These are phyloP conservation scores for Phyllotreta cruciferae DNA, from an alignment of 2,888 invertebrate genomes.

Conservation along the genomic window DNA sequence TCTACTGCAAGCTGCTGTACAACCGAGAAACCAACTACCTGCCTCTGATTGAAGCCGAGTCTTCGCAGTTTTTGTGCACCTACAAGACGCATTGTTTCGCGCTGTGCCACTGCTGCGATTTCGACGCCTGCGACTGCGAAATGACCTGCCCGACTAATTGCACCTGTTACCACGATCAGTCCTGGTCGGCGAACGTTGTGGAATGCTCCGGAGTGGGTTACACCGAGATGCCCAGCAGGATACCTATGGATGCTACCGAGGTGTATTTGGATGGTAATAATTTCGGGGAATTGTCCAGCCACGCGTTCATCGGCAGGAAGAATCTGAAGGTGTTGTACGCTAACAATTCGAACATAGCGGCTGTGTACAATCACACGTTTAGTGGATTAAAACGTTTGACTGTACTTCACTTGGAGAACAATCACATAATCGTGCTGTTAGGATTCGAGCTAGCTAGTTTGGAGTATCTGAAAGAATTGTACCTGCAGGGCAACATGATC, in stretches of 20 bases:
- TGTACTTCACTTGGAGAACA: conserved; percentile 86
- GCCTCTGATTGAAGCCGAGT: conserved; percentile 85
- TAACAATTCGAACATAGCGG: conserved; percentile 86
- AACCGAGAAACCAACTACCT: conserved; percentile 84
- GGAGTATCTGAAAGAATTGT: conserved; percentile 83
- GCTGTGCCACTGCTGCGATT: conserved; percentile 94
- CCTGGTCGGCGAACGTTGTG: conserved; percentile 92
- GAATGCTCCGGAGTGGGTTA: conserved; percentile 86
- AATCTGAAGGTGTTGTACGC: conserved; percentile 86
- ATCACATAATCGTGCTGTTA: conserved; percentile 78
- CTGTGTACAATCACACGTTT: conserved; percentile 89
- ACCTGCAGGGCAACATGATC: conserved; percentile 86
- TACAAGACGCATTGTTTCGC: conserved; percentile 95
- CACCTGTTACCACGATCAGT: conserved; percentile 93
- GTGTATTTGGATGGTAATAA: conserved; percentile 92
- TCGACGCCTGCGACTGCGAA: conserved; percentile 96
- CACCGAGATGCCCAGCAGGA: conserved; percentile 81
- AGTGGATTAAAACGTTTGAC: conserved; percentile 82
- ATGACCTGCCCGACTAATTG: conserved; percentile 95
- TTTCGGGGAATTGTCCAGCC: conserved; percentile 84
- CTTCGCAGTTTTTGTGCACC: conserved; percentile 89
- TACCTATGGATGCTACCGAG: conserved; percentile 96
- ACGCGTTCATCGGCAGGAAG: conserved; percentile 91
- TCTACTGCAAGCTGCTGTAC: conserved; percentile 87
- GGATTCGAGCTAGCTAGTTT: conserved; percentile 85